Percentiles rank a stretch among this genome's conserved stretches.
These are phyloP conservation scores for Dolichotis patagonum DNA, from an alignment of 2,113 vertebrate species.

Conservation along the genomic window DNA sequence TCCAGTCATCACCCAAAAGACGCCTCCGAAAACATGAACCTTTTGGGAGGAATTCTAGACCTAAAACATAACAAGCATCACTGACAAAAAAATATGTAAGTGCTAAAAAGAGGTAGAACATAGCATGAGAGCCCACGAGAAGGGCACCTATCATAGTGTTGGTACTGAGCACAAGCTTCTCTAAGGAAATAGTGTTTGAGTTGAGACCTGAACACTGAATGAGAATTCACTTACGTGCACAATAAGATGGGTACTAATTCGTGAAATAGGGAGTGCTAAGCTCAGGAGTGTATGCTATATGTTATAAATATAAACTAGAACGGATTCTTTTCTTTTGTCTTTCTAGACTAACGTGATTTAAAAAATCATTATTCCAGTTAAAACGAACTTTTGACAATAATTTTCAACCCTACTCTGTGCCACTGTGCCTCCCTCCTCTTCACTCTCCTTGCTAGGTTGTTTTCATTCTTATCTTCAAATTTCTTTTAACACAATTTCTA, in stretches of 20 bases:
- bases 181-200: background rate
- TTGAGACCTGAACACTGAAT: background rate
- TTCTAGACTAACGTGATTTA: background rate
- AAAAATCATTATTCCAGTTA: background rate
- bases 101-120: background rate
- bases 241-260: background rate
- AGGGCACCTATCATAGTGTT: background rate
- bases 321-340: background rate
- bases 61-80: background rate
- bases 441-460: background rate
- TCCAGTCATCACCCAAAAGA: background rate
- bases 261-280: background rate
- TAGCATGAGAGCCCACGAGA: constrained; percentile 6
- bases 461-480: background rate
- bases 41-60: background rate
- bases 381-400: background rate
- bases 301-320: constrained; percentile 2
- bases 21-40: background rate
- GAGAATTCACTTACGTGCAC: background rate
- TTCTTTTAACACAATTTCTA: background rate
- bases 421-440: no score
- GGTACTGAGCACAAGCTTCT: background rate
- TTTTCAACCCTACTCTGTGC: background rate
- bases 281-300: background rate
- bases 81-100: constrained; percentile 7